Percentiles rank a stretch among this genome's conserved stretches.
phyloP scores from a whole-genome alignment of 2,797 vertebrate genomes.

The Phataginus tetradactyla region DNA sequence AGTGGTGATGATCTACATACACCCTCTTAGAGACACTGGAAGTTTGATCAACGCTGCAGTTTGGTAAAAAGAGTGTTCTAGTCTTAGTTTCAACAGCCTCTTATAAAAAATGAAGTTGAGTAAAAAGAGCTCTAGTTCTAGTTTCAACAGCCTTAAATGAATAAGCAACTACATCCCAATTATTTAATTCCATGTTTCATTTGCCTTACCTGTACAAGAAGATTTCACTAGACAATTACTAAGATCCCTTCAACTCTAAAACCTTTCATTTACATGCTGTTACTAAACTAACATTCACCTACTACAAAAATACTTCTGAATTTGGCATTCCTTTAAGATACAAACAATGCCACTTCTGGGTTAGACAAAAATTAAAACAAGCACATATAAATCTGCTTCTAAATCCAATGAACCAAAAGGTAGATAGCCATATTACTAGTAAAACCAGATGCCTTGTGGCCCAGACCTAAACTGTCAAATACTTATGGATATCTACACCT shows the following conservation, averaged over 20 bases:
- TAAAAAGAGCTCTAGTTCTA: background rate
- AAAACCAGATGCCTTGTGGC: background rate
- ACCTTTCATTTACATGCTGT: background rate
- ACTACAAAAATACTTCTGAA: background rate
- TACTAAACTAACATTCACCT: background rate
- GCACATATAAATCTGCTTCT: background rate
- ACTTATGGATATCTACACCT: background rate
- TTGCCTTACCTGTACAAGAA: background rate
- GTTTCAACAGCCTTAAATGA: background rate
- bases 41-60: background rate
- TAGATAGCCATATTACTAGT: background rate
- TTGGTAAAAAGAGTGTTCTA: background rate
- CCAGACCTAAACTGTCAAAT: background rate
- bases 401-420: background rate
- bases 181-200: background rate
- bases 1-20: background rate
- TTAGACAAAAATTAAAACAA: background rate
- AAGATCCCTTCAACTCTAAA: constrained; percentile 10
- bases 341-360: background rate
- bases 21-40: background rate
- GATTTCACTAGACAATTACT: background rate
- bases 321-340: background rate
- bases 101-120: background rate
- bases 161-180: background rate
- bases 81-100: background rate